Evolutionary conservation across 2,797 vertebrate species (phyloP), one percentile per base, ranked within the genome.

Genomic region (Myripristis jacobus): DNA sequence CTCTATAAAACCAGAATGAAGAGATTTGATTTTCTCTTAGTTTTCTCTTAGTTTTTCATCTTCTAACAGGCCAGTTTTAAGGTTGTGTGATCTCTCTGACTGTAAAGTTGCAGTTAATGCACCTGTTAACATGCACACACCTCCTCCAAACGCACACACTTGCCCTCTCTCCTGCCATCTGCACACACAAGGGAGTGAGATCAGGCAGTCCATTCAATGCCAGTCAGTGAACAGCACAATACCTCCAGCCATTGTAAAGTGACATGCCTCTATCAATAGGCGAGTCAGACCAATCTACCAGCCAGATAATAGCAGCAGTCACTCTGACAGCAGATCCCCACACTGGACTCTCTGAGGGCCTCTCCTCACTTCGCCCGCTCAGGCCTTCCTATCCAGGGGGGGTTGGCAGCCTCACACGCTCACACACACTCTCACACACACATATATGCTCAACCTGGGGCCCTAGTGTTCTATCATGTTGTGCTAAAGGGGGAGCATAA

Each of bases 401-500:
- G 87, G 68, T 66, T 81, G 78, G 75, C 75, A 85, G 70, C 66
- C 69, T 83, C 60, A 81, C 73, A 77, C 75, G 76, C 80, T 84
- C 61, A 74, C 41, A 62, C 51, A 62, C 38, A 46, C 68, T 53
- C 9, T 46, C 46, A 48, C 44, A 47, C 43, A 61, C 24, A 46
- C 43, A 18, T 19, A 38, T 22, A 82, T 15, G 38, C 87, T 71
- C 72, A 82, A 91, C 86, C 73, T 47, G 80, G 89, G 85, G 86
- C 84, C 78, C 80, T 79, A 78, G 64, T 86, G 89, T 91, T 94
- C 93, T 92, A 94, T 95, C 94, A 94, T 94, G 94, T 96, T 93
- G 92, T 92, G 93, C 93, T 94, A 94, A 95, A 93, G 92, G 92
- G 90, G 70, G 87, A 92, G 90, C 91, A 91, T 94, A 95, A 96